These are phyloP conservation scores for Caerostris extrusa DNA, from an alignment of 1,140 invertebrate species.

Conservation along the genomic window DNA sequence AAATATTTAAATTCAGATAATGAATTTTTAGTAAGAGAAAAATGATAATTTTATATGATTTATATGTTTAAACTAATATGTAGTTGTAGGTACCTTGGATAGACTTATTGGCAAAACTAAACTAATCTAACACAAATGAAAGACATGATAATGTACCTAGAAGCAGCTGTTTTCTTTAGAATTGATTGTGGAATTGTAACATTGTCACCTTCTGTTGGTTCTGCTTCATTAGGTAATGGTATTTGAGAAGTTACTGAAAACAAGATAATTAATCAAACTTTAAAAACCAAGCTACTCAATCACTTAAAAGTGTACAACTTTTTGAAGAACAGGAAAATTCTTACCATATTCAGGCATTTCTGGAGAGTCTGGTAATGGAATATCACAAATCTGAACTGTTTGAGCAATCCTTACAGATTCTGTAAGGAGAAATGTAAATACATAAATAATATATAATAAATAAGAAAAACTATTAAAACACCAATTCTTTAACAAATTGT, in stretches of 20 bases:
- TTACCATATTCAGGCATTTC: conserved; percentile 78
- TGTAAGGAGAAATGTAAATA: conserved; percentile 77
- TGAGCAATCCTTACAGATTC: conserved; percentile 96
- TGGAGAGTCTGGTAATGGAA: conserved; percentile 90
- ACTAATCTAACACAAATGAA: too few relatives aligned
- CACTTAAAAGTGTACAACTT: not conserved
- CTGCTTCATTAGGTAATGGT: conserved; percentile 88
- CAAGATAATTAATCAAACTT: not conserved
- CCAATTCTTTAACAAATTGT: too few relatives aligned
- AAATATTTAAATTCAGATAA: too few relatives aligned
- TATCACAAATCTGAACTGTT: conserved; percentile 97
- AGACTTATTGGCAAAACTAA: too few relatives aligned
- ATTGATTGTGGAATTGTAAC: conserved; percentile 84
- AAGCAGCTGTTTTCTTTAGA: conserved; percentile 86
- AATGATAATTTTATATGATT: too few relatives aligned
- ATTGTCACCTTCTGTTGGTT: conserved; percentile 82
- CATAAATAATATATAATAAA: not conserved
- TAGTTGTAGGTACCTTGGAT: too few relatives aligned
- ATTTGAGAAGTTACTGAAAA: conserved; percentile 86
- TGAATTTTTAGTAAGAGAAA: too few relatives aligned
- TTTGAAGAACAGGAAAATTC: conserved; percentile 28
- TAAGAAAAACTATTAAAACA: too few relatives aligned
- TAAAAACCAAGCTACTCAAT: not conserved
- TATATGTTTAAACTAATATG: too few relatives aligned
- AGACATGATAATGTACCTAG: conserved; percentile 78